Evolutionary conservation across 92 coral and sea anemone species (phyloP).

Genomic region (Bergia puertoricense): DNA sequence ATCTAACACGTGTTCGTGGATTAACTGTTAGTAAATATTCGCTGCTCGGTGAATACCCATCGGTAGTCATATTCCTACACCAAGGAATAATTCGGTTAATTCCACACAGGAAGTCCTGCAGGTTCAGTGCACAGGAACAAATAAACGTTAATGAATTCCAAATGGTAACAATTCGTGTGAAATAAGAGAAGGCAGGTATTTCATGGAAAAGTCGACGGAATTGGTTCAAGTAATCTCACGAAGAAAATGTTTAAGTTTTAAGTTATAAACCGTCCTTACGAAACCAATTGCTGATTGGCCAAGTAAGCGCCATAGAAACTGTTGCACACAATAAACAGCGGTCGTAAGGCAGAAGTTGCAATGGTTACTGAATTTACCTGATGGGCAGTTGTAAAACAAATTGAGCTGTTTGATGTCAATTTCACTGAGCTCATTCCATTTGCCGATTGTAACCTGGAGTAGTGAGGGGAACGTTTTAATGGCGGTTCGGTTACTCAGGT

Average conservation of each 20-base stretch:
- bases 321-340: not conserved
- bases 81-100: too few species aligned
- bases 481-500: not conserved
- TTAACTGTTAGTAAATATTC: too few species aligned
- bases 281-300: not conserved
- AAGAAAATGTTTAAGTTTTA: not conserved
- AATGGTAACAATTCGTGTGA: too few species aligned
- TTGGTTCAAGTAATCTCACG: not conserved
- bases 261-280: too few species aligned
- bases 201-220: not conserved
- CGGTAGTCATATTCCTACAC: too few species aligned
- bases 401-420: constrained; percentile 54
- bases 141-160: too few species aligned
- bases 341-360: not conserved
- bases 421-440: constrained; percentile 48
- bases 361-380: constrained; percentile 29
- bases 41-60: too few species aligned
- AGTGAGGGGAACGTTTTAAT: not conserved
- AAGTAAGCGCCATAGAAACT: not conserved
- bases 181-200: too few species aligned
- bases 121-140: too few species aligned
- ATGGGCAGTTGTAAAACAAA: constrained; percentile 47
- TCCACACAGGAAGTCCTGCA: too few species aligned
- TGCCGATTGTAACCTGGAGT: constrained; percentile 11
- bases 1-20: too few species aligned